A percentile compares a stretch with the other conserved stretches of the same genome.
Evolutionary conservation across 2,888 invertebrate genomes (phyloP).

Genomic region (Heliconius ismenius): DNA sequence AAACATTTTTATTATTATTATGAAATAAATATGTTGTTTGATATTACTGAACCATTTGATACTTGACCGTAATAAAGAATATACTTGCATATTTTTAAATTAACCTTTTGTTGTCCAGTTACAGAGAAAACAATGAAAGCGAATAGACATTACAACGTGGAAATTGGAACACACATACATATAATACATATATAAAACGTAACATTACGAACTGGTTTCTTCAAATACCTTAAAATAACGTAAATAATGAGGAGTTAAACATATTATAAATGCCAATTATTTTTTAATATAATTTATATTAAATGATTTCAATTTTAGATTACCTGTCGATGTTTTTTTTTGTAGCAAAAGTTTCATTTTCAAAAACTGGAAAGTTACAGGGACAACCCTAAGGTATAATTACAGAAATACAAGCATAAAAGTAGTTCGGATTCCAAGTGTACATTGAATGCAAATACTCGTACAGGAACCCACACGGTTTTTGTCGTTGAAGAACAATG

Average conservation of each 20-base stretch:
- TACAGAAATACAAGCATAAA: constrained; percentile 44
- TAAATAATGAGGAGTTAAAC: neutral
- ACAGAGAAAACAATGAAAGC: constrained; percentile 36
- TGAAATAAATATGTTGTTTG: neutral
- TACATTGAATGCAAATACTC: constrained; percentile 48
- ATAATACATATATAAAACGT: neutral
- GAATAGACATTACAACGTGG: constrained; percentile 55
- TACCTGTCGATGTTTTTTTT: neutral
- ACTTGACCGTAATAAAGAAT: neutral
- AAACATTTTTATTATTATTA: neutral
- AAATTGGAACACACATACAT: constrained; percentile 52
- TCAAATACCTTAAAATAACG: neutral
- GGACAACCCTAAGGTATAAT: constrained; percentile 44
- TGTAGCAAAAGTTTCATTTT: neutral
- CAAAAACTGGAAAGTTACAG: constrained; percentile 9
- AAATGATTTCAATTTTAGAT: too few species aligned
- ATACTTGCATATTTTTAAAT: neutral
- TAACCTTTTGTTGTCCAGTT: constrained; percentile 10
- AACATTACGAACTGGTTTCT: neutral
- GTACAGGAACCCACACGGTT: constrained; percentile 44
- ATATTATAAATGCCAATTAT: neutral
- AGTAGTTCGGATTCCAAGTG: constrained; percentile 45
- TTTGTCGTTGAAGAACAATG: constrained; percentile 43
- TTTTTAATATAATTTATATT: neutral
- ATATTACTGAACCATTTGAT: neutral